A percentile compares a stretch with the other conserved stretches of the same genome.
These are phyloP conservation scores for Hyposmocoma kahamanoa DNA, from an alignment of 1,140 invertebrate genomes.

Conservation along the genomic window DNA sequence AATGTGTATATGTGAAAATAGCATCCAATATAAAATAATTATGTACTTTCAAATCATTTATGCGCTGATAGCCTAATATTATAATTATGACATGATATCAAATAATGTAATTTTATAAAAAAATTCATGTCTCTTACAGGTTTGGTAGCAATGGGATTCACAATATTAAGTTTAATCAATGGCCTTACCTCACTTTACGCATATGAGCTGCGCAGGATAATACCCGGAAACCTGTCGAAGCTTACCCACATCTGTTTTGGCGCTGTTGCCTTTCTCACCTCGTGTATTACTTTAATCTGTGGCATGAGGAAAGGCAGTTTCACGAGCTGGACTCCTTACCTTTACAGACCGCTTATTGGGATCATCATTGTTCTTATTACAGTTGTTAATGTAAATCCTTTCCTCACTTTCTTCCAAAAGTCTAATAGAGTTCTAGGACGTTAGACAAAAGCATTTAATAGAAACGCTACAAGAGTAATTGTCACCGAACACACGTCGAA, in stretches of 20 bases:
- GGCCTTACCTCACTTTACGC: conserved; percentile 43
- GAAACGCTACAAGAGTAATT: too few species aligned
- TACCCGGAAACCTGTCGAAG: conserved; percentile 38
- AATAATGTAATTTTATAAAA: too few species aligned
- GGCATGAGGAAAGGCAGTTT: conserved; percentile 38
- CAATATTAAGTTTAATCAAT: conserved; percentile 34
- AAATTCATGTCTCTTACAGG: conserved; percentile 30
- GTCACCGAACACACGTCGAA: too few species aligned
- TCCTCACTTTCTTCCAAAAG: conserved; percentile 21
- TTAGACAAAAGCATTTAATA: too few species aligned
- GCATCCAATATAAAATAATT: neutral
- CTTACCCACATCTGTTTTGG: conserved; percentile 45
- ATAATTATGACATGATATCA: too few species aligned
- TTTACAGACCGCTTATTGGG: conserved; percentile 19
- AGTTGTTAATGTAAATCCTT: conserved; percentile 36
- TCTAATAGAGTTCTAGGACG: too few species aligned
- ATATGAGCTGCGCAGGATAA: conserved; percentile 29
- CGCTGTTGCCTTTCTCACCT: conserved; percentile 24
- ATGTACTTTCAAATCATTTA: neutral
- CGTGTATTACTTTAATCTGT: conserved; percentile 31
- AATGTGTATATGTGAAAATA: too few species aligned
- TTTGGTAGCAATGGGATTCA: conserved; percentile 41
- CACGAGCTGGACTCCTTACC: conserved; percentile 20
- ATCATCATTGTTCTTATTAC: conserved; percentile 27
- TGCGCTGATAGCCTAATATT: too few species aligned